Percentiles rank a stretch among this genome's conserved stretches.
Conservation (phyloP, 2,888 invertebrate genomes). For the Celastrina argiolus region DNA sequence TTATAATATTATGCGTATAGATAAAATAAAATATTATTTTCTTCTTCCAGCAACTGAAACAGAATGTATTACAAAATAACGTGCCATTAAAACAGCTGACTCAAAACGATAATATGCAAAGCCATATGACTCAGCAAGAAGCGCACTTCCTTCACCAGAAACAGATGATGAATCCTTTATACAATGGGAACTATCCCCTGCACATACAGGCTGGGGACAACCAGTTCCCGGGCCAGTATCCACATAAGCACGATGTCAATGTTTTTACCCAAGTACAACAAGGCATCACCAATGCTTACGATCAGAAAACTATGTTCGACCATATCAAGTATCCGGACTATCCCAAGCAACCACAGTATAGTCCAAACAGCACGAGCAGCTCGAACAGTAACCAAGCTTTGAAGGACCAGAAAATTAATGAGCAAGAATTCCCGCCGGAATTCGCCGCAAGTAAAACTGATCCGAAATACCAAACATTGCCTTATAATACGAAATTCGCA, state of each 20-base stretch:
- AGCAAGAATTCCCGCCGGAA: constrained; percentile 79
- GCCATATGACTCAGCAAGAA: constrained; percentile 69
- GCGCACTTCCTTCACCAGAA: constrained; percentile 75
- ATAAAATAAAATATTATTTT: constrained; percentile 26
- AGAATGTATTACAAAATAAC: constrained; percentile 71
- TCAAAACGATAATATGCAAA: constrained; percentile 69
- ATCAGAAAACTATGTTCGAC: constrained; percentile 65
- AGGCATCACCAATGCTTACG: constrained; percentile 68
- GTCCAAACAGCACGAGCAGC: constrained; percentile 76
- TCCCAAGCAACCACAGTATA: constrained; percentile 74
- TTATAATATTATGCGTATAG: no score
- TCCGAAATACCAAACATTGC: constrained; percentile 94
- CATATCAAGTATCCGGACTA: constrained; percentile 71
- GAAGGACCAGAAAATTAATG: constrained; percentile 70
- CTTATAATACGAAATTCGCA: constrained; percentile 92
- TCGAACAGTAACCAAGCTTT: constrained; percentile 70
- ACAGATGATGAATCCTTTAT: constrained; percentile 70
- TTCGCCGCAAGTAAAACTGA: constrained; percentile 90
- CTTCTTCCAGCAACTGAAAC: constrained; percentile 63
- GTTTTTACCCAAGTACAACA: constrained; percentile 66
- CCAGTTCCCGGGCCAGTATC: constrained; percentile 64
- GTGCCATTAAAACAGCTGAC: constrained; percentile 75
- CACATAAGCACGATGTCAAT: constrained; percentile 59
- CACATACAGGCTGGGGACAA: constrained; percentile 53
- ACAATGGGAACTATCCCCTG: constrained; percentile 60